Base-by-base conservation (phyloP, 2,113 vertebrate species). In the Leucosticte australis region DNA sequence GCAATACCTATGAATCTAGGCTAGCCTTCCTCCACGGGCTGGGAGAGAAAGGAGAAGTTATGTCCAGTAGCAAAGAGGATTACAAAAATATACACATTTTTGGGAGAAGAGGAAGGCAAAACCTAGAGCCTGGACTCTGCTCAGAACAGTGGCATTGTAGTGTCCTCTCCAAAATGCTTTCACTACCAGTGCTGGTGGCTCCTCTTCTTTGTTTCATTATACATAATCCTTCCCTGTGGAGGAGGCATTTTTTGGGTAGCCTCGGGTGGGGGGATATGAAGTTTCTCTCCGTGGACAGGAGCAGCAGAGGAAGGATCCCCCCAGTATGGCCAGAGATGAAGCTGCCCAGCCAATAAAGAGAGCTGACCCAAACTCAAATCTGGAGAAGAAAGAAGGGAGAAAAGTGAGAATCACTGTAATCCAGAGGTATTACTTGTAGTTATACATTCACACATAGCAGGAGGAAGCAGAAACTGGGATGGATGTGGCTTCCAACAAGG, bases 281-380 rank as follows among this genome's bases (percentile, higher is more conserved):
- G 98, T 97, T 67, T 94, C 91, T n/a, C 93, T 96, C 18, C 87
- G 92, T 7, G 97, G 97, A 96, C 98, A 98, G 55, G 98, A 98
- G 53, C 98, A 98, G 95, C 98, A 98, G 50, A 99, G 97, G 92
- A 99, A 98, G 67, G 93, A 68, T 3, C 99, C 99, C 11, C 99
- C 99, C 15, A 98, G 90, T 12, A 98, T 76, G 37, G 97, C 98
- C 93, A 99, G 97, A 70, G 98, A 90, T 85, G 98, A 97, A 20
- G 98, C 99, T 24, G 97, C 98, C 98, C 98, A 99, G 82, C 99
- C 99, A 22, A 98, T 97, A 81, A 99, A 99, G 71, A 99, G 98
- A 31, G 99, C 99, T 8, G 97, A 98, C 28, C 99, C 99, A 89
- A 99, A 99, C 87, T 99, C 99, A 93, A 97, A 98, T 75, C 99